phyloP scores from a whole-genome alignment of 2,113 vertebrate species.

The Sialia sialis region DNA sequence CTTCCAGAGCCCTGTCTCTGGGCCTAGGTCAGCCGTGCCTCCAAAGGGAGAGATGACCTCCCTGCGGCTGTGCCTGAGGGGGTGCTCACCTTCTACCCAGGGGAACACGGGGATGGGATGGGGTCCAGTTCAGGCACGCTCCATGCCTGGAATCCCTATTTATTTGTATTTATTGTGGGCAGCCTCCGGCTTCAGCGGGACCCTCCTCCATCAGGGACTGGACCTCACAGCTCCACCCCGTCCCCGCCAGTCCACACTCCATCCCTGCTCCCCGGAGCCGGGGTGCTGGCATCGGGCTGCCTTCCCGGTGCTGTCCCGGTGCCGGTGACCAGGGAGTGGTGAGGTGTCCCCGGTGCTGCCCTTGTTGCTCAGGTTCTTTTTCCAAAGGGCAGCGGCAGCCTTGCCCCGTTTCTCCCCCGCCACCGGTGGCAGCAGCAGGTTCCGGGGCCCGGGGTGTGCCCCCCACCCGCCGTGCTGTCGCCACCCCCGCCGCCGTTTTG shows the following conservation, averaged over 20 bases:
- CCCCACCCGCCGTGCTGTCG: not conserved
- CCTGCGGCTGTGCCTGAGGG: not conserved
- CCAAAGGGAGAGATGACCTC: not conserved
- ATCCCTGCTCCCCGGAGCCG: not conserved
- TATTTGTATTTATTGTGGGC: conserved; percentile 51
- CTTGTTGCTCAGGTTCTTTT: conserved; percentile 27
- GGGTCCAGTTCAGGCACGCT: not conserved
- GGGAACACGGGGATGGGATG: accelerated
- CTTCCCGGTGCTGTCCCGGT: not conserved
- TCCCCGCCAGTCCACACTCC: not conserved
- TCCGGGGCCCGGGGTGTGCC: not conserved
- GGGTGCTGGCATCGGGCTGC: not conserved
- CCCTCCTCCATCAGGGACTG: not conserved
- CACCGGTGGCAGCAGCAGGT: not conserved
- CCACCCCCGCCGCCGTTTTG: not conserved
- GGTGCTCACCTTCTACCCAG: not conserved
- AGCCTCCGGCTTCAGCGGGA: not conserved
- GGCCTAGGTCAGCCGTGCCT: not conserved
- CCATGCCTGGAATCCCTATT: not conserved
- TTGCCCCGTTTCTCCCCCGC: not conserved
- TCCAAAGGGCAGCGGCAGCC: not conserved
- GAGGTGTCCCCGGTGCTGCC: not conserved
- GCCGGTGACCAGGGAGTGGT: not conserved
- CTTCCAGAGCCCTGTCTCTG: not conserved
- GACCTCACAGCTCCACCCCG: not conserved